Conservation (phyloP, 2,888 invertebrate genomes). For the Microctonus hyperodae region DNA sequence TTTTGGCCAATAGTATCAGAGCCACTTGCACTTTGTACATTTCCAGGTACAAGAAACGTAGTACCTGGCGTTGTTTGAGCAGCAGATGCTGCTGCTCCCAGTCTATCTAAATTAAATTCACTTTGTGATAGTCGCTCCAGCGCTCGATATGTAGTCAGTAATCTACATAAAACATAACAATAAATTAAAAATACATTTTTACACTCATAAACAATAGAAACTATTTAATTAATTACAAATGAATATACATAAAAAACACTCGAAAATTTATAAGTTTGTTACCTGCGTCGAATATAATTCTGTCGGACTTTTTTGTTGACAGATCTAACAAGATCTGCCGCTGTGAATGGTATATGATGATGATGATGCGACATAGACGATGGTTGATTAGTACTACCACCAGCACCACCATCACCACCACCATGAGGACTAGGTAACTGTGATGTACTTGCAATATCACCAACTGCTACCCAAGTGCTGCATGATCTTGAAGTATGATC, state of each 20-base stretch:
- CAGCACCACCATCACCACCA: conserved; percentile 67
- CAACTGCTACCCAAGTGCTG: conserved; percentile 88
- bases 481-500: conserved; percentile 76
- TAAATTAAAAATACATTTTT: not conserved
- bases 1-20: conserved; percentile 63
- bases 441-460: conserved; percentile 75
- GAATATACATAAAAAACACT: too few relatives aligned
- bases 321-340: conserved; percentile 75
- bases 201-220: not conserved
- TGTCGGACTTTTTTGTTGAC: conserved; percentile 86
- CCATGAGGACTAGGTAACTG: conserved; percentile 85
- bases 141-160: conserved; percentile 82
- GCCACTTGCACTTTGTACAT: conserved; percentile 57
- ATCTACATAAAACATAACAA: conserved; percentile 58
- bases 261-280: not conserved
- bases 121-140: conserved; percentile 82
- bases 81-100: conserved; percentile 71
- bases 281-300: conserved; percentile 77
- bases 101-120: conserved; percentile 81
- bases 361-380: conserved; percentile 59
- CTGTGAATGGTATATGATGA: conserved; percentile 68
- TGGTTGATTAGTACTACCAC: conserved; percentile 62
- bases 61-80: conserved; percentile 59
- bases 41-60: conserved; percentile 62
- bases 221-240: too few relatives aligned